Evolutionary conservation across 2,888 invertebrate genomes (phyloP).

Genomic region (Ectemnius continuus): DNA sequence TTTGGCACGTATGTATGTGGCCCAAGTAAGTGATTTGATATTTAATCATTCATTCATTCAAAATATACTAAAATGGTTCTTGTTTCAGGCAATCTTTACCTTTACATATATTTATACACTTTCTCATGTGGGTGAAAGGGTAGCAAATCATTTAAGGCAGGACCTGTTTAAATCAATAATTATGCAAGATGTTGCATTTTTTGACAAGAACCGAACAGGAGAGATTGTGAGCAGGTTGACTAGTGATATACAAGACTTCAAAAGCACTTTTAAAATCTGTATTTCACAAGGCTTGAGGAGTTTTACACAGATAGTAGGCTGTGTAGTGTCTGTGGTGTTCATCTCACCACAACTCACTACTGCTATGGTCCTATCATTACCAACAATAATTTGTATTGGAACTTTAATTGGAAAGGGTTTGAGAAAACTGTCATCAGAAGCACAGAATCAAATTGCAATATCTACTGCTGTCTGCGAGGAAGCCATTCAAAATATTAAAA

Average conservation of each 20-base stretch:
- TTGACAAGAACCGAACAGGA: constrained; percentile 93
- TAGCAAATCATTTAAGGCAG: constrained; percentile 89
- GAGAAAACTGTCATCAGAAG: constrained; percentile 86
- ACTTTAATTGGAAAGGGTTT: constrained; percentile 89
- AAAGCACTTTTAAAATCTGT: constrained; percentile 96
- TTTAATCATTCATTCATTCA: neutral
- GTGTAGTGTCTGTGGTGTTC: constrained; percentile 87
- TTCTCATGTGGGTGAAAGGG: constrained; percentile 92
- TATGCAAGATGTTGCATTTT: constrained; percentile 93
- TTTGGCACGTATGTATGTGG: constrained; percentile 84
- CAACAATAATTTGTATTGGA: constrained; percentile 91
- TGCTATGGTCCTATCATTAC: constrained; percentile 90
- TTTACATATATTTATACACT: constrained; percentile 93
- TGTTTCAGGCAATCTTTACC: constrained; percentile 87
- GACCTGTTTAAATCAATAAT: constrained; percentile 91
- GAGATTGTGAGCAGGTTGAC: constrained; percentile 95
- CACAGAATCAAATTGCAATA: constrained; percentile 92
- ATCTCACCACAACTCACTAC: constrained; percentile 95
- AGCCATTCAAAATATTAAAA: constrained; percentile 94
- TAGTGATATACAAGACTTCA: constrained; percentile 97
- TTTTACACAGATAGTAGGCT: constrained; percentile 91
- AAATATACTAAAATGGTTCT: constrained; percentile 13
- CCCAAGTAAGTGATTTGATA: constrained; percentile 82
- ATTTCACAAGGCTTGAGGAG: constrained; percentile 95
- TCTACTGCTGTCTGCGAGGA: constrained; percentile 95